These are phyloP conservation scores for Caenorhabditis parvicauda DNA, from an alignment of 2,888 invertebrate species.

Conservation along the genomic window DNA sequence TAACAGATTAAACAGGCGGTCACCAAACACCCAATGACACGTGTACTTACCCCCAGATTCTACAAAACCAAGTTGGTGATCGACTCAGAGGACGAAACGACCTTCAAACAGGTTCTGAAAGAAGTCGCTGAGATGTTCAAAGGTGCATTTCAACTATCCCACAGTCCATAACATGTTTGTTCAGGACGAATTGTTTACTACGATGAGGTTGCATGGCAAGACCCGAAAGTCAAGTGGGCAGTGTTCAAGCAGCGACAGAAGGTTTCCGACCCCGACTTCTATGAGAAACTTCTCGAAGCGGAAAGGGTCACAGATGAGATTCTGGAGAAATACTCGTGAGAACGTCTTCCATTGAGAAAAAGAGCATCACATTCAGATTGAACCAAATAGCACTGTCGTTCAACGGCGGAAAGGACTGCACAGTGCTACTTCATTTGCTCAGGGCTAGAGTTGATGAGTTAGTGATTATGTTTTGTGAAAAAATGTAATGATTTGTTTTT, in stretches of 20 bases:
- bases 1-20: no score
- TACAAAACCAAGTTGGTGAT: constrained; percentile 68
- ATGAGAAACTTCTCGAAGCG: constrained; percentile 52
- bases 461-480: no score
- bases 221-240: constrained; percentile 54
- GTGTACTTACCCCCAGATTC: no score
- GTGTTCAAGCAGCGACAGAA: constrained; percentile 20
- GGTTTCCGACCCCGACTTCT: constrained; percentile 38
- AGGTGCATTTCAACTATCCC: constrained; percentile 27
- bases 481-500: no score
- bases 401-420: constrained; percentile 98
- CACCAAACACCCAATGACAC: no score
- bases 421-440: constrained; percentile 78
- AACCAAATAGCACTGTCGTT: constrained; percentile 84
- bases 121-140: constrained; percentile 35
- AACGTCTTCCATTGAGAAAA: constrained; percentile 13
- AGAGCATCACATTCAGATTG: constrained; percentile 68
- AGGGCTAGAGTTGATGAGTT: constrained; percentile 50
- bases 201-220: constrained; percentile 64
- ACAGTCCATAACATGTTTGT: no score
- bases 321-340: constrained; percentile 50
- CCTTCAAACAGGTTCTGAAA: constrained; percentile 24
- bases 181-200: constrained; percentile 66
- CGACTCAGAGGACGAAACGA: constrained; percentile 65
- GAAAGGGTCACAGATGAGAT: constrained; percentile 63